Base-by-base conservation (phyloP, 2,888 invertebrate species). In the Holacanthella duospinosa region DNA sequence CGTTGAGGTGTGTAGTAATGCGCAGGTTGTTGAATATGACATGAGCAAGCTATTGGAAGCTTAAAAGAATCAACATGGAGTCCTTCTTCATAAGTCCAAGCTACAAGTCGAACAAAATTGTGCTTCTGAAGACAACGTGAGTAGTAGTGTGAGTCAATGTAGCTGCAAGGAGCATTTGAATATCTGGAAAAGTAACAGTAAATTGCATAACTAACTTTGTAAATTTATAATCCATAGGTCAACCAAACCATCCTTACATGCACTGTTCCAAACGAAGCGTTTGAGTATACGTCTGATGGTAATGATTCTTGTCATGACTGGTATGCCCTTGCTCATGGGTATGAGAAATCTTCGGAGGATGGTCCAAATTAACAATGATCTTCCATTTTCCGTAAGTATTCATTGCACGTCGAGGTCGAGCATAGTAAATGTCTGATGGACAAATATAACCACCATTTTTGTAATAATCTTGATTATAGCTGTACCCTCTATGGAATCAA, bases 191-290 rank as follows among this genome's bases (percentile, higher is more conserved):
- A 44, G n/a, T 25, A 25, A 19, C n/a, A 27, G 24, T 29, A 4
- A 29, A 19, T 2, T 43, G 2, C 36, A 29, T 19, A 21, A 36
- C 16, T 4, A 59, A 4, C 9, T 36, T 36, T 19, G 6, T 24
- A 43, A 24, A 16, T 19, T 21, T n/a, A 28, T n/a, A n/a, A n/a
- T n/a, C n/a, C n/a, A n/a, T n/a, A n/a, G n/a, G n/a, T n/a, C n/a
- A n/a, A n/a, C 43, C 16, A 26, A 29, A 3, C n/a, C n/a, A 21
- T 43, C 66, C 75, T 74, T 71, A 76, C 75, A 77, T 68, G 72
- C 77, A 77, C 61, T 76, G 75, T 64, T 77, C 77, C 74, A 77
- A 70, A 2, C 77, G 69, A 24, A 77, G 64, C 1, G 77, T 77
- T 71, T 77, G 77, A 0, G 77, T 76, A 65, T 76, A 76, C 6